phyloP scores from a whole-genome alignment of 2,888 invertebrate species.

The Stenichneumon culpator region DNA sequence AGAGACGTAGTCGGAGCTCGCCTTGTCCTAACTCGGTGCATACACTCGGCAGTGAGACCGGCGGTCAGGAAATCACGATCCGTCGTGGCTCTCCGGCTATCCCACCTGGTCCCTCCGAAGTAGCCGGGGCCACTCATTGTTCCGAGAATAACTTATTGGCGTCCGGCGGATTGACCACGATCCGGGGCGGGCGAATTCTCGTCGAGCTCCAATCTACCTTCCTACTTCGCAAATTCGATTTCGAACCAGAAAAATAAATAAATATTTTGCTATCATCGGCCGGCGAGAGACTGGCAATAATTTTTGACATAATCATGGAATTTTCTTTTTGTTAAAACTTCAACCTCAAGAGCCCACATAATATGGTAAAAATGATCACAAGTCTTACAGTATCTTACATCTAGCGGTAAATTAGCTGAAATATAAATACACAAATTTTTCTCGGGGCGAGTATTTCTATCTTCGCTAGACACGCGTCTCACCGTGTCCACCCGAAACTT shows the following conservation, averaged over 20 bases:
- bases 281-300: too few relatives aligned
- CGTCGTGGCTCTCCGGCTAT: slow-evolving; percentile 41
- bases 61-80: slow-evolving; percentile 71
- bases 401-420: too few relatives aligned
- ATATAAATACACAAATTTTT: too few relatives aligned
- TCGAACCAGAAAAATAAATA: not conserved
- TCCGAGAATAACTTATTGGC: slow-evolving; percentile 66
- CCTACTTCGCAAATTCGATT: slow-evolving; percentile 14
- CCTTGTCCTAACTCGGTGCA: slow-evolving; percentile 14
- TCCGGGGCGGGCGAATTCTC: slow-evolving; percentile 3
- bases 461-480: too few relatives aligned
- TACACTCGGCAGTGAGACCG: slow-evolving; percentile 39
- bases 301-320: too few relatives aligned
- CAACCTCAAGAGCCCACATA: too few relatives aligned
- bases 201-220: slow-evolving; percentile 6
- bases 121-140: slow-evolving; percentile 58
- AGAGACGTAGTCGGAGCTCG: not conserved
- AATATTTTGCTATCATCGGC: not conserved
- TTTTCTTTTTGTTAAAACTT: too few relatives aligned
- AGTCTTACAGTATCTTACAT: too few relatives aligned
- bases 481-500: slow-evolving; percentile 38
- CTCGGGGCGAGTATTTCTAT: too few relatives aligned
- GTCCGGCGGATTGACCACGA: slow-evolving; percentile 57
- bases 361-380: too few relatives aligned
- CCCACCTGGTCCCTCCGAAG: slow-evolving; percentile 47